Evolutionary conservation across 2,113 vertebrate genomes (phyloP), one percentile per base, ranked within the genome.

Genomic region (Platysternon megacephalum): DNA sequence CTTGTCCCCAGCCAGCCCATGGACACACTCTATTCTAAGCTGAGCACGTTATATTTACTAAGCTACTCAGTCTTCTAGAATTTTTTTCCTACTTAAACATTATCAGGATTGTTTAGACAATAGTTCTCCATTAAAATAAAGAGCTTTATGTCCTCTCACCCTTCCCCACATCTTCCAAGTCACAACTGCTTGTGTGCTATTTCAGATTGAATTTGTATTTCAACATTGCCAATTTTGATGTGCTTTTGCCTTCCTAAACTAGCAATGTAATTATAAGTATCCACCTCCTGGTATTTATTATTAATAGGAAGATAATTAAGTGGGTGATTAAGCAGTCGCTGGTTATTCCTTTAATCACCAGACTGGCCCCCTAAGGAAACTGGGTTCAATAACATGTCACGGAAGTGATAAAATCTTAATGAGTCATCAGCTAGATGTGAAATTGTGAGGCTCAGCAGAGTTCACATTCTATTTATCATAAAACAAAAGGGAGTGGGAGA

Each of bases 261-360:
- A 94, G 76, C 90, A 93, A 82, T 93, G 90, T 89, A 95, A 98
- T 98, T 98, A 97, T 95, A 97, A 92, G 53, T 84, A 87, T 92
- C 90, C 97, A 92, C 87, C 83, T 97, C 89, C 92, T 95, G 58
- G 61, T 97, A 97, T 97, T 97, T 98, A 97, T 97, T 97, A 98
- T 98, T 98, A 97, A 97, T 96, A 98, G 80, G 87, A 96, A 97
- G 90, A 96, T 97, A 98, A 98, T 97, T 92, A 97, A 97, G 93
- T 95, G 86, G 76, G 82, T 96, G 92, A 97, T 97, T 97, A 97
- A 97, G 81, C 87, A 98, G 96, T 97, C 96, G 55, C 72, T 95
- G 96, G 93, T 97, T 97, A 98, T 82, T 96, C 78, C 86, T 94
- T 14, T 91, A 98, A 97, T 97, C 93, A 97, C 86, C 86, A 93